phyloP scores from a whole-genome alignment of 2,888 invertebrate species.

The Amphipoea lucens region DNA sequence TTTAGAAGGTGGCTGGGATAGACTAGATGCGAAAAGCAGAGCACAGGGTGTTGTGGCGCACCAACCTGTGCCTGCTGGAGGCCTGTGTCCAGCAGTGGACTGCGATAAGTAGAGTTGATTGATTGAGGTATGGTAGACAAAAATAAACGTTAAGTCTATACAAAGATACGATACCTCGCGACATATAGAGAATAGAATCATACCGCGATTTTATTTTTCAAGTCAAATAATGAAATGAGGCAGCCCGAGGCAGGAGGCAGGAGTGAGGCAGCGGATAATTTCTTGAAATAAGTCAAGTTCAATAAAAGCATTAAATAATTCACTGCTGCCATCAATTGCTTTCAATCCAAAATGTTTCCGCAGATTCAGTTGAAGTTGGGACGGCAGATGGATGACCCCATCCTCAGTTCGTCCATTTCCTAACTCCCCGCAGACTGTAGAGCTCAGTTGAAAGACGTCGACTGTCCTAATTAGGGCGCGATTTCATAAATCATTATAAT shows the following conservation, averaged over 20 bases:
- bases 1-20: not conserved
- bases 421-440: constrained; percentile 68
- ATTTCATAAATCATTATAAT: constrained; percentile 82
- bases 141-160: not conserved
- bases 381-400: constrained; percentile 70
- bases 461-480: constrained; percentile 80
- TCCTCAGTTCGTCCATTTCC: constrained; percentile 71
- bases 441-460: constrained; percentile 76
- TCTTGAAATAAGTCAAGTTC: constrained; percentile 20
- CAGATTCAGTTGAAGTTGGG: constrained; percentile 63
- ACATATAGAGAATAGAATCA: not conserved
- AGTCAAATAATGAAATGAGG: not conserved
- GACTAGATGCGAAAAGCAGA: not conserved
- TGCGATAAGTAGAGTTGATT: not conserved
- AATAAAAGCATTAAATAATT: constrained; percentile 5
- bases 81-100: not conserved
- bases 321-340: constrained; percentile 43
- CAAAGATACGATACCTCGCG: not conserved
- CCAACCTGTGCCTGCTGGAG: not conserved
- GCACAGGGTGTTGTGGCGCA: not conserved
- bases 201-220: too few relatives aligned
- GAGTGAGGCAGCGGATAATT: not conserved
- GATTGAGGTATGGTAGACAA: not conserved
- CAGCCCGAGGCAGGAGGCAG: too few relatives aligned
- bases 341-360: constrained; percentile 60